Base-by-base conservation (phyloP, 1,140 invertebrate species). In the Agrypnia vestita region DNA sequence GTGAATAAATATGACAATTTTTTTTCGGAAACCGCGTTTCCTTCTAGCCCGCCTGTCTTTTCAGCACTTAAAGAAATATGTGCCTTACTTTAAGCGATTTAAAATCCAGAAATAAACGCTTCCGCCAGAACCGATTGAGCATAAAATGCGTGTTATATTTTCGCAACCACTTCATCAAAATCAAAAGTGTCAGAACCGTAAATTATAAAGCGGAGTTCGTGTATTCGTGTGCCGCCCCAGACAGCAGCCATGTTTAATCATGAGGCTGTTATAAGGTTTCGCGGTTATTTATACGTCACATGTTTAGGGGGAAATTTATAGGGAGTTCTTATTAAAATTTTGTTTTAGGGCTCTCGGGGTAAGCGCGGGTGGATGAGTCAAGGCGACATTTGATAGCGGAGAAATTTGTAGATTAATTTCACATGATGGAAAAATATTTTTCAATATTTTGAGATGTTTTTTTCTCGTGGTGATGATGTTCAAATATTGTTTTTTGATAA, bases 311-410 rank as follows among this genome's bases (percentile, higher is more conserved):
- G 13, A 47, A 62, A 67, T 67, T 67, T 67, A 67, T 67, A 43
- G 35, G 62, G 62, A 67, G 62, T 67, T 67, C 62, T 67, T 67
- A 67, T 67, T 67, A 67, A 67, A 67, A 67, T 67, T 67, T 67
- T 67, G 62, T 67, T 67, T 67, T 67, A 67, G 44, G 62, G 62
- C 62, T 35, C 6, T 35, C 25, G 25, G 25, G 6, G 25, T 35
- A 35, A 6, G 6, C 25, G 25, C 25, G 25, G 25, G 25, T 35
- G 25, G 25, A 35, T 35, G 25, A 35, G 25, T 35, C 25, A 35
- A 35, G 25, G 25, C 25, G 25, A 35, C 25, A 35, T 35, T 35
- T 35, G 25, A 35, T 35, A 35, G 1, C 1, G 25, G 25, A 6
- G 25, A 35, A 35, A 35, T 35, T 35, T 35, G 25, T 35, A 35